These are phyloP conservation scores for Frankliniella intonsa DNA, from an alignment of 2,888 invertebrate genomes.

Conservation along the genomic window DNA sequence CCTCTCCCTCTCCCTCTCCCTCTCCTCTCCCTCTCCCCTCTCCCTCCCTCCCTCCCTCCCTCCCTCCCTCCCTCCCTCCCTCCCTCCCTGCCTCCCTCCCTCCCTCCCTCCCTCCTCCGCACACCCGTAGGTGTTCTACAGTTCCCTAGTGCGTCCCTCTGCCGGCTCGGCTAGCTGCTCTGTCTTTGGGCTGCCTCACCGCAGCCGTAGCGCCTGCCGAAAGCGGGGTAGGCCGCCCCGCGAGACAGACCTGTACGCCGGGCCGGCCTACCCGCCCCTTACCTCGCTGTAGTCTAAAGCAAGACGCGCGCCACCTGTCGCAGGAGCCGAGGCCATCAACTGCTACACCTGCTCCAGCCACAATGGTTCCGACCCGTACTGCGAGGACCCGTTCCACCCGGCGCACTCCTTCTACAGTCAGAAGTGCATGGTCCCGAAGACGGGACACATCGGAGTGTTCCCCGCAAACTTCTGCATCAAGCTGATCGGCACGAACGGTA, in stretches of 20 bases:
- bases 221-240: neutral
- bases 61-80: no score
- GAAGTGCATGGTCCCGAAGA: constrained; percentile 50
- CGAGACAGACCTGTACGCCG: neutral
- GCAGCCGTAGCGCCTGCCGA: neutral
- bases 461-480: constrained; percentile 54
- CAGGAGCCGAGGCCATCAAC: constrained; percentile 44
- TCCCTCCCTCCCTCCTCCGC: no score
- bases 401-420: constrained; percentile 46
- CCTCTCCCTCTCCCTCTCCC: no score
- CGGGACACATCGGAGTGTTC: constrained; percentile 49
- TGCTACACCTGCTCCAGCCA: constrained; percentile 52
- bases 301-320: neutral
- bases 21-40: no score
- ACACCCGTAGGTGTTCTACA: no score
- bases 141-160: no score
- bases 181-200: neutral
- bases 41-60: no score
- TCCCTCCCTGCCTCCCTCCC: no score
- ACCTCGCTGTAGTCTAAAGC: neutral
- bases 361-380: constrained; percentile 49
- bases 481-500: constrained; percentile 50
- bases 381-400: constrained; percentile 52
- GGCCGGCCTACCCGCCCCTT: neutral
- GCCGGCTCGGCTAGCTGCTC: neutral